These are phyloP conservation scores for Pseudanteris insignis DNA, from an alignment of 2,888 invertebrate species.

Conservation along the genomic window DNA sequence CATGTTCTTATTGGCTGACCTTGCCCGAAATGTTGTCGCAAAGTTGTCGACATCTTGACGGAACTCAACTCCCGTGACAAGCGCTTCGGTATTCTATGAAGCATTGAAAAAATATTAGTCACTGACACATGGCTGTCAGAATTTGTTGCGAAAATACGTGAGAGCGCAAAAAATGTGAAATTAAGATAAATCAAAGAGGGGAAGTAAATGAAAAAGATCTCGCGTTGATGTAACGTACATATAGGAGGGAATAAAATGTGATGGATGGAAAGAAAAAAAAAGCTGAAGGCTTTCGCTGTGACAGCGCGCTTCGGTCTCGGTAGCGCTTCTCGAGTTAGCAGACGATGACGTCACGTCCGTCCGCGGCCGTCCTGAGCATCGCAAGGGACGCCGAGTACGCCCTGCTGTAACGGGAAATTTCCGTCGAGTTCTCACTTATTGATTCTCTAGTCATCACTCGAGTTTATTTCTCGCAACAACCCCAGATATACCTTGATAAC, in stretches of 20 bases:
- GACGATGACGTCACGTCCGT: conserved; percentile 47
- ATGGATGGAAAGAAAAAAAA: neutral
- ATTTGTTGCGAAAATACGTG: neutral
- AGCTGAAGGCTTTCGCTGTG: neutral
- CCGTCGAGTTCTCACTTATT: conserved; percentile 48
- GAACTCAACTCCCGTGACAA: no score
- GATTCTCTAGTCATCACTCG: conserved; percentile 51
- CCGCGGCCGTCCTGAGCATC: conserved; percentile 30
- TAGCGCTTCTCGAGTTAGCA: conserved; percentile 18
- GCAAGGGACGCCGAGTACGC: conserved; percentile 34
- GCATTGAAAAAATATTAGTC: no score
- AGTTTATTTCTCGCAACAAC: conserved; percentile 52
- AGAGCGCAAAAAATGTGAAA: neutral
- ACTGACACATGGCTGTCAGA: no score
- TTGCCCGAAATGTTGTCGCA: no score
- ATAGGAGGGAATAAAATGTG: neutral
- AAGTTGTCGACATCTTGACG: no score
- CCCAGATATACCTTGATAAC: conserved; percentile 44
- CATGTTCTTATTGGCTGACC: no score
- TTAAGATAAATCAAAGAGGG: neutral
- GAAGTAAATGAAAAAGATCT: neutral
- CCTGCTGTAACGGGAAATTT: conserved; percentile 42
- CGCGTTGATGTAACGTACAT: no score
- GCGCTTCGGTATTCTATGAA: no score
- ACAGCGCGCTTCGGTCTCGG: conserved; percentile 10